These are phyloP conservation scores for Hedya salicella DNA, from an alignment of 2,888 invertebrate species.

Conservation along the genomic window DNA sequence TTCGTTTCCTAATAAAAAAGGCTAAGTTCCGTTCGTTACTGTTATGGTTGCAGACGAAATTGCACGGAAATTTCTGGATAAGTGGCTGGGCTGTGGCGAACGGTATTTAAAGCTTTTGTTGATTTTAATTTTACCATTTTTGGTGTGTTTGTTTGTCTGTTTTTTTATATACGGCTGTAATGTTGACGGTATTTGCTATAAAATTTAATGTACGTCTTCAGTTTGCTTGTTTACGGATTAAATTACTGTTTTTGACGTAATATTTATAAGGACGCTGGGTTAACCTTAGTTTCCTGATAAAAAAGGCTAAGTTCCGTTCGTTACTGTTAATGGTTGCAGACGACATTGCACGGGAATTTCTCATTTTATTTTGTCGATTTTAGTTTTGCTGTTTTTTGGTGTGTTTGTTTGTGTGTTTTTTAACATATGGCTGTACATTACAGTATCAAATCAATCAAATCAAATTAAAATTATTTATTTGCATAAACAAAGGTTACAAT, in stretches of 20 bases:
- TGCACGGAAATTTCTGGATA: conserved; percentile 14
- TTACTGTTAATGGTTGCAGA: conserved; percentile 27
- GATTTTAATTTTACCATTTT: neutral
- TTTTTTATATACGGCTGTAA: too few relatives aligned
- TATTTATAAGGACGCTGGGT: too few relatives aligned
- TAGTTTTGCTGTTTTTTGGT: neutral
- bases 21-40: conserved; percentile 29
- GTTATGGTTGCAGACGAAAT: conserved; percentile 28
- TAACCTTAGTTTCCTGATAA: conserved; percentile 31
- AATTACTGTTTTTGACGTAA: too few relatives aligned
- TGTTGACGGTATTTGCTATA: too few relatives aligned
- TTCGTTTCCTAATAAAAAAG: conserved; percentile 34
- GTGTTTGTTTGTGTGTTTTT: neutral
- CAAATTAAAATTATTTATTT: too few relatives aligned
- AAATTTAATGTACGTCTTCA: too few relatives aligned
- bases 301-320: conserved; percentile 35
- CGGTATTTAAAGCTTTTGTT: neutral
- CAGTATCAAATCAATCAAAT: too few relatives aligned
- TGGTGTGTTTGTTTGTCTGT: neutral
- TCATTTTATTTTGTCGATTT: neutral
- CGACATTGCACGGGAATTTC: conserved; percentile 21
- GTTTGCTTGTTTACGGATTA: too few relatives aligned
- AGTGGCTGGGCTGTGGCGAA: neutral
- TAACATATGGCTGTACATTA: too few relatives aligned
- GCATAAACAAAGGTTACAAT: too few relatives aligned